Base-by-base conservation (phyloP, 2,888 invertebrate genomes). In the Drosophila suboccidentalis region DNA sequence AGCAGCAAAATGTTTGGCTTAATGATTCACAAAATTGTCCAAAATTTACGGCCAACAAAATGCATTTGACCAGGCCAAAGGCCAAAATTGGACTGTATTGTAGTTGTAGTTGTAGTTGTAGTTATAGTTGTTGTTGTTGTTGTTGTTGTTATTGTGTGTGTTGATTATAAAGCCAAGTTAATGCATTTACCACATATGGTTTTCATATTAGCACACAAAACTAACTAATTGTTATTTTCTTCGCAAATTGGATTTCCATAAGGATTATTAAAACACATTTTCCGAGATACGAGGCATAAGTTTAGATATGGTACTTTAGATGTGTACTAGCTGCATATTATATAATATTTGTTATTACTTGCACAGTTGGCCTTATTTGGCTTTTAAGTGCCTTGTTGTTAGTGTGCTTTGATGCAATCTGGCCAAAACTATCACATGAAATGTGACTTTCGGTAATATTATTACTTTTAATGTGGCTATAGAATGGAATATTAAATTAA, bases 1-100 rank as follows among this genome's bases (percentile, higher is more conserved):
- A 79, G 84, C 88, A 66, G 89, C 89, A 79, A 76, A 85, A 85
- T 88, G 82, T 80, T 85, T 85, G 71, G 90, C 83, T 82, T 89
- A 90, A 85, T 85, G 84, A 90, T 85, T 85, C 89, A 75, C 84
- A 85, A 85, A 85, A 90, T 79, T 79, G 83, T 69, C 57, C 68
- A 67, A 85, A 85, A 90, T 85, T 76, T 85, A 90, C 66, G 67
- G 55, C 71, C 38, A 61, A 60, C 59, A 59, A 68, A 63, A 55
- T 71, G 65, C 60, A 65, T 54, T 75, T 63, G 46, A 50, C 61
- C 70, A 53, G 61, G 74, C 71, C 71, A 77, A 67, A 66, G 66
- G 77, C 71, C 54, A 60, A 57, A 51, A 58, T 61, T 53, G 15
- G 38, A 26, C 38, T 41, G 32, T 17, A 15, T 54, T 15, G 32